These are phyloP conservation scores for Dufourea novaeangliae DNA, from an alignment of 1,140 invertebrate genomes.

Conservation along the genomic window DNA sequence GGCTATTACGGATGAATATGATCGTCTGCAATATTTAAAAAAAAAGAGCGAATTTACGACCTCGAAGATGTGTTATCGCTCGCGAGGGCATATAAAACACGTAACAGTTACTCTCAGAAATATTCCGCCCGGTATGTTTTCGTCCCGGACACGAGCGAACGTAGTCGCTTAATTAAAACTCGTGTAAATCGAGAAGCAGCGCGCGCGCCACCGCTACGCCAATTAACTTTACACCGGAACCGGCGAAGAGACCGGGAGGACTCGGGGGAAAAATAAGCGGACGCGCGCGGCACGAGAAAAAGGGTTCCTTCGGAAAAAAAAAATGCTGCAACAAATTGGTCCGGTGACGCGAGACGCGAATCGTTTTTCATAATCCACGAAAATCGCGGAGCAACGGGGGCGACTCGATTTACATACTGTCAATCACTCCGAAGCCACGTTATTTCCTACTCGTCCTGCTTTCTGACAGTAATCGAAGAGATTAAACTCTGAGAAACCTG, in stretches of 20 bases:
- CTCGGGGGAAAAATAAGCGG: neutral
- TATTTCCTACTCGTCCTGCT: neutral
- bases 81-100: neutral
- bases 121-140: slow-evolving; percentile 5
- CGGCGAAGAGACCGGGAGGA: neutral
- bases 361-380: slow-evolving; percentile 7
- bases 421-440: neutral
- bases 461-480: neutral
- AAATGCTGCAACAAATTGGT: slow-evolving; percentile 17
- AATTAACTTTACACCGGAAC: slow-evolving; percentile 40
- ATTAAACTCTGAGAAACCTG: neutral
- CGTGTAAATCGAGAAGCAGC: slow-evolving; percentile 34
- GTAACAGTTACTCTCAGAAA: slow-evolving; percentile 22
- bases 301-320: slow-evolving; percentile 14
- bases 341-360: neutral
- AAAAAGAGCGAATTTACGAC: slow-evolving; percentile 25
- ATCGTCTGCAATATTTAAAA: neutral
- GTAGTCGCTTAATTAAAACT: slow-evolving; percentile 34
- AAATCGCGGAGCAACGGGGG: neutral
- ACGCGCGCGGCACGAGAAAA: neutral
- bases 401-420: neutral
- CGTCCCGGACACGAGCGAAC: neutral
- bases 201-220: slow-evolving; percentile 25
- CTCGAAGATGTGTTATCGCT: neutral
- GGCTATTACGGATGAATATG: neutral